These are phyloP conservation scores for Diarsia mendica DNA, from an alignment of 2,888 invertebrate genomes.

Conservation along the genomic window DNA sequence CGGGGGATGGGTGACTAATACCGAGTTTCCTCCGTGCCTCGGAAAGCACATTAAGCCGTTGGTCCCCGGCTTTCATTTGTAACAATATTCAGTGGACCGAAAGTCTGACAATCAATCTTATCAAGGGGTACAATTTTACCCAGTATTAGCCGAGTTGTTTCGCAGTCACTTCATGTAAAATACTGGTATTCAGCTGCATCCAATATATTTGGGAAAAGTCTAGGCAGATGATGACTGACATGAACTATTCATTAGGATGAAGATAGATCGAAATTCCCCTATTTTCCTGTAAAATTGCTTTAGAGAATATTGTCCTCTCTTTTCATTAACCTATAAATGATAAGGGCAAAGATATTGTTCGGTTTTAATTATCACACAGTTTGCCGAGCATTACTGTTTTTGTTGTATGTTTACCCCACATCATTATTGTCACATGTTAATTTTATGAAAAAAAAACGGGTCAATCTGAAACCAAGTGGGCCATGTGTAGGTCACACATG, in stretches of 20 bases:
- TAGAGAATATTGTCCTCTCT: neutral
- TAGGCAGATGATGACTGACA: too few relatives aligned
- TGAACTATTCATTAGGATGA: neutral
- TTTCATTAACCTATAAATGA: neutral
- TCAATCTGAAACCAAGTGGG: neutral
- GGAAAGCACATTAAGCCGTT: too few relatives aligned
- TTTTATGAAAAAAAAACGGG: neutral
- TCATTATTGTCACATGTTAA: neutral
- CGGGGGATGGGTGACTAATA: too few relatives aligned
- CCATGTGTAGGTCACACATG: slow-evolving; percentile 23
- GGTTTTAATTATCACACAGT: neutral
- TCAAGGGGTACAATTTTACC: too few relatives aligned
- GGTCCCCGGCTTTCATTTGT: too few relatives aligned
- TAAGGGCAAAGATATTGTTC: neutral
- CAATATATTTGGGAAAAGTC: too few relatives aligned
- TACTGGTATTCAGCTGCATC: too few relatives aligned
- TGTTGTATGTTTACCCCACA: neutral
- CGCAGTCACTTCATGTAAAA: too few relatives aligned
- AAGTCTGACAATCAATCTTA: too few relatives aligned
- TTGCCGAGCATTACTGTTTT: neutral
- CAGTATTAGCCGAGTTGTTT: too few relatives aligned
- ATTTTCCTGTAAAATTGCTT: neutral
- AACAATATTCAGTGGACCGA: too few relatives aligned
- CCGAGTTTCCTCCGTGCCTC: too few relatives aligned
- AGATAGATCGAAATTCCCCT: neutral